Percentiles rank a stretch among this genome's conserved stretches.
phyloP scores from a whole-genome alignment of 2,113 vertebrate genomes.

The Scalopus aquaticus region DNA sequence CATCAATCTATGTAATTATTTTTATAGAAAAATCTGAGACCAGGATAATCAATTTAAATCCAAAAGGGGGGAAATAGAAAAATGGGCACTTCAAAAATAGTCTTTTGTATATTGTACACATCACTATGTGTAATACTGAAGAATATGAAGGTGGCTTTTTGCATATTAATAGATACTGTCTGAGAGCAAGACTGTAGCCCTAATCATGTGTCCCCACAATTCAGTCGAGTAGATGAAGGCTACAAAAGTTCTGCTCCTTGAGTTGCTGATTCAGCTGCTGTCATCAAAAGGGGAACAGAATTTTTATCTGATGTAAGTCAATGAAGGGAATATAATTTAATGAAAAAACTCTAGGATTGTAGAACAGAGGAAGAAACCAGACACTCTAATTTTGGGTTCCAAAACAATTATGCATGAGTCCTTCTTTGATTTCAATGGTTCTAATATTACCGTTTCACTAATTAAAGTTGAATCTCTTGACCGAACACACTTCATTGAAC shows the following conservation, averaged over 20 bases:
- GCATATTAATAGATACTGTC: neutral
- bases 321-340: constrained; percentile 71
- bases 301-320: constrained; percentile 75
- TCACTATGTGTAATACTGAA: neutral
- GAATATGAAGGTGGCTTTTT: neutral
- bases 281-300: constrained; percentile 40
- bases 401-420: constrained; percentile 67
- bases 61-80: neutral
- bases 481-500: constrained; percentile 63
- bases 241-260: neutral
- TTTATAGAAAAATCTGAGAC: constrained; percentile 20
- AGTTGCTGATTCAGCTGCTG: constrained; percentile 67
- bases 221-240: neutral
- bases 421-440: constrained; percentile 77
- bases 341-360: constrained; percentile 58
- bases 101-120: neutral
- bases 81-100: neutral
- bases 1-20: neutral
- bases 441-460: constrained; percentile 80
- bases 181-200: neutral
- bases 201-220: neutral
- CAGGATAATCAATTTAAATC: neutral
- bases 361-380: constrained; percentile 71
- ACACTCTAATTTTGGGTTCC: constrained; percentile 69
- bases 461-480: constrained; percentile 72